A percentile compares a stretch with the other conserved stretches of the same genome.
Evolutionary conservation across 2,888 invertebrate genomes (phyloP).

Genomic region (Pemphredon lugubris): DNA sequence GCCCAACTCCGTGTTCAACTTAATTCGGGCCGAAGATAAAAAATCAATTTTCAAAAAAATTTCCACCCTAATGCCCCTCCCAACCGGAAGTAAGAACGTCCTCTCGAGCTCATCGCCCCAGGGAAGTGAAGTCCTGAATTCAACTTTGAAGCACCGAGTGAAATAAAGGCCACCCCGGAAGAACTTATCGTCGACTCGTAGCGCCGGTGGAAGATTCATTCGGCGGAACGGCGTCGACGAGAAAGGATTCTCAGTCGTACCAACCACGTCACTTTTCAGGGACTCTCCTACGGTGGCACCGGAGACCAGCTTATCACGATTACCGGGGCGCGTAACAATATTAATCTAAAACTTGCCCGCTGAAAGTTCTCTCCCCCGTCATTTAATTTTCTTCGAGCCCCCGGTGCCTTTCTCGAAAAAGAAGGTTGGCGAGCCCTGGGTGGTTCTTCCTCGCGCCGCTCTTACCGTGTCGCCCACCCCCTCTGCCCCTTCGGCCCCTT

Average conservation of each 20-base stretch:
- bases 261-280: conserved; percentile 12
- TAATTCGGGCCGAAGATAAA: no score
- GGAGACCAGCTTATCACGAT: conserved; percentile 70
- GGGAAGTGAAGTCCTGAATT: neutral
- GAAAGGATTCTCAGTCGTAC: conserved; percentile 8
- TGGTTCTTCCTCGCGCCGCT: conserved; percentile 25
- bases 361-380: conserved; percentile 66
- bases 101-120: no score
- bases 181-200: conserved; percentile 37
- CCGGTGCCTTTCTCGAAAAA: conserved; percentile 45
- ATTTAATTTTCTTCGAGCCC: conserved; percentile 68
- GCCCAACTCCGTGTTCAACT: no score
- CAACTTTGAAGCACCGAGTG: conserved; percentile 23
- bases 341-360: conserved; percentile 72
- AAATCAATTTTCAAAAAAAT: no score
- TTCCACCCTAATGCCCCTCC: no score
- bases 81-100: no score
- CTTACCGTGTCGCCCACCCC: neutral
- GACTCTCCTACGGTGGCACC: conserved; percentile 10
- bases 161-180: conserved; percentile 27
- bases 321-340: conserved; percentile 71
- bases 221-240: conserved; percentile 20
- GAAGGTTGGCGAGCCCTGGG: conserved; percentile 4
- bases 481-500: no score
- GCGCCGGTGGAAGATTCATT: conserved; percentile 28